phyloP scores from a whole-genome alignment of 2,113 vertebrate genomes.

The Cyanoliseus patagonus region DNA sequence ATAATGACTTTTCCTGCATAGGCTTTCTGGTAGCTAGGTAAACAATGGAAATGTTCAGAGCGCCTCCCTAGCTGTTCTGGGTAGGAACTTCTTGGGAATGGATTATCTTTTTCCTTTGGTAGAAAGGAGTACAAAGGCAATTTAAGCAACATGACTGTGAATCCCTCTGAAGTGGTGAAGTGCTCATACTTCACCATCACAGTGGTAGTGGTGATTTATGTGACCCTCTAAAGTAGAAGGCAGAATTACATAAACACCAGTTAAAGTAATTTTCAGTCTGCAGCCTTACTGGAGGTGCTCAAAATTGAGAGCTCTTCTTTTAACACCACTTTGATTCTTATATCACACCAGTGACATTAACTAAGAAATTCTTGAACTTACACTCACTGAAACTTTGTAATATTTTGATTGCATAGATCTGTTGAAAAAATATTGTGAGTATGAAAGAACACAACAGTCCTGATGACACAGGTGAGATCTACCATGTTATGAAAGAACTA shows the following conservation, averaged over 20 bases:
- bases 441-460: background rate
- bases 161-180: background rate
- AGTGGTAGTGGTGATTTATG: background rate
- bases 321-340: background rate
- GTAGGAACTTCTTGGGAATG: background rate
- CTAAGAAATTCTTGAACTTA: background rate
- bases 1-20: background rate
- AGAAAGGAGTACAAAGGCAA: background rate
- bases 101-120: background rate
- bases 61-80: background rate
- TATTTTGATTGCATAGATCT: background rate
- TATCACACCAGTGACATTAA: background rate
- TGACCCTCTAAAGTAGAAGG: background rate
- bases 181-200: background rate
- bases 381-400: background rate
- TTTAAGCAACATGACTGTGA: background rate
- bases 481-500: background rate
- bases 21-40: background rate
- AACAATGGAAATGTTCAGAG: background rate
- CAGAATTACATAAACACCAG: background rate
- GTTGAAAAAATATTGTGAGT: background rate
- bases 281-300: background rate
- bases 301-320: background rate
- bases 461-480: background rate
- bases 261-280: background rate